A percentile compares a stretch with the other conserved stretches of the same genome.
Evolutionary conservation across 2,888 invertebrate species (phyloP).

Genomic region (Parnassius smintheus): DNA sequence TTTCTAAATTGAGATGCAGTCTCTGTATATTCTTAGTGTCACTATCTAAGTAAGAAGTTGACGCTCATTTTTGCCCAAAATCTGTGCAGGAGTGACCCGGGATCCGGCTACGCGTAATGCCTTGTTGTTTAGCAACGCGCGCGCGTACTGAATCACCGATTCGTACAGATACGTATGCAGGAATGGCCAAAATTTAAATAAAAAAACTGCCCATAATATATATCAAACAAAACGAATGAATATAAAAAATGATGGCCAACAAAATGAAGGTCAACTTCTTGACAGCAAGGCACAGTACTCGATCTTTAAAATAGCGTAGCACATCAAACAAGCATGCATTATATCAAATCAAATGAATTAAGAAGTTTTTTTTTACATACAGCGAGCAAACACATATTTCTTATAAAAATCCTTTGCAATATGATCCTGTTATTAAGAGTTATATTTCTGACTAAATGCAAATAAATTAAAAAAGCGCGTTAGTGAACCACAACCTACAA

Average conservation of each 20-base stretch:
- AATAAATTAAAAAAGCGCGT: too few relatives aligned
- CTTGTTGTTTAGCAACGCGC: constrained; percentile 73
- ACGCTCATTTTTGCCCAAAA: constrained; percentile 92
- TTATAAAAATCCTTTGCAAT: too few relatives aligned
- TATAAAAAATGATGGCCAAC: constrained; percentile 92
- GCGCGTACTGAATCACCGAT: constrained; percentile 65
- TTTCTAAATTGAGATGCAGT: constrained; percentile 79
- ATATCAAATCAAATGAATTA: constrained; percentile 27
- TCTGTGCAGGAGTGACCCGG: constrained; percentile 79
- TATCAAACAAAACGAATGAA: constrained; percentile 79
- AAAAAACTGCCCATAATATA: constrained; percentile 74
- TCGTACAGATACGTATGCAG: constrained; percentile 63
- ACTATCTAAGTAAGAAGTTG: constrained; percentile 87
- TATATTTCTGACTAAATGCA: too few relatives aligned
- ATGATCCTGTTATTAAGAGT: too few relatives aligned
- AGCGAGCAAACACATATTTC: too few relatives aligned
- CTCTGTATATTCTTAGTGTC: constrained; percentile 65
- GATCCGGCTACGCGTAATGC: constrained; percentile 73
- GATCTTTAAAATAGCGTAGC: constrained; percentile 75
- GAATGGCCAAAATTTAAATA: constrained; percentile 73
- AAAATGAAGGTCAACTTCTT: constrained; percentile 98
- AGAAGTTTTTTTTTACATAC: constrained; percentile 39
- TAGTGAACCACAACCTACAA: too few relatives aligned
- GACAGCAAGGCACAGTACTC: constrained; percentile 85
- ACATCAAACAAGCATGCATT: constrained; percentile 76